Percentiles rank a stretch among this genome's conserved stretches.
Conservation (phyloP, 2,888 invertebrate species). For the Yponomeuta malinellus region DNA sequence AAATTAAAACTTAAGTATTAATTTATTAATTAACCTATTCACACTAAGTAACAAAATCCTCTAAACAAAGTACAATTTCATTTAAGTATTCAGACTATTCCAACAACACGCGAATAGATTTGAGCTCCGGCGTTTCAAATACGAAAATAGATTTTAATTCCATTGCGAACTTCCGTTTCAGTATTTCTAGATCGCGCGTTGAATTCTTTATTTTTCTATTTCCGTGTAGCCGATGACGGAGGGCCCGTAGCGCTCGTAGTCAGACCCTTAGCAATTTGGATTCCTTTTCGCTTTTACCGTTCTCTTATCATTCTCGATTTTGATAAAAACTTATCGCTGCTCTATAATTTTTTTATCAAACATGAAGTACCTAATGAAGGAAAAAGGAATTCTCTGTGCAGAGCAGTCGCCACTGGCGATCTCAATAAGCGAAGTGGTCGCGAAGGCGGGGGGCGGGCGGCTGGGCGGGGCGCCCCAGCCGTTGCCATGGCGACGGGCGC, state of each 20-base stretch:
- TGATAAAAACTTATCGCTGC: slow-evolving; percentile 8
- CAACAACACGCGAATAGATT: not conserved
- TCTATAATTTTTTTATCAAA: slow-evolving; percentile 11
- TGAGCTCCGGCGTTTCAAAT: not conserved
- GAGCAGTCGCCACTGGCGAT: slow-evolving; percentile 46
- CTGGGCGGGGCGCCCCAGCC: slow-evolving; percentile 61
- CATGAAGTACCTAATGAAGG: slow-evolving; percentile 13
- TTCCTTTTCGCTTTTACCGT: not conserved
- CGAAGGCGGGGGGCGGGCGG: slow-evolving; percentile 30
- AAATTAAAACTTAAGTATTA: too few species aligned
- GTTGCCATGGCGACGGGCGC: slow-evolving; percentile 56
- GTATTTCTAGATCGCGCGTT: slow-evolving; percentile 17
- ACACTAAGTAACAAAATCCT: too few species aligned
- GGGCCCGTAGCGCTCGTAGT: slow-evolving; percentile 3
- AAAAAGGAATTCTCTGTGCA: slow-evolving; percentile 25
- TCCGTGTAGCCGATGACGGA: not conserved
- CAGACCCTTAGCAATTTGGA: not conserved
- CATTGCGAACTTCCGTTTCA: not conserved
- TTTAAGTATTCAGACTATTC: too few species aligned
- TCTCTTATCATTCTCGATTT: slow-evolving; percentile 2
- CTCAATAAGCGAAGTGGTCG: slow-evolving; percentile 46
- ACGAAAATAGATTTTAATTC: not conserved
- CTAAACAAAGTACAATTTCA: too few species aligned
- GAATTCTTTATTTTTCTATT: slow-evolving; percentile 20
- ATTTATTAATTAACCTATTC: too few species aligned